phyloP scores from a whole-genome alignment of 2,113 vertebrate species.

The Siniperca knerii region DNA sequence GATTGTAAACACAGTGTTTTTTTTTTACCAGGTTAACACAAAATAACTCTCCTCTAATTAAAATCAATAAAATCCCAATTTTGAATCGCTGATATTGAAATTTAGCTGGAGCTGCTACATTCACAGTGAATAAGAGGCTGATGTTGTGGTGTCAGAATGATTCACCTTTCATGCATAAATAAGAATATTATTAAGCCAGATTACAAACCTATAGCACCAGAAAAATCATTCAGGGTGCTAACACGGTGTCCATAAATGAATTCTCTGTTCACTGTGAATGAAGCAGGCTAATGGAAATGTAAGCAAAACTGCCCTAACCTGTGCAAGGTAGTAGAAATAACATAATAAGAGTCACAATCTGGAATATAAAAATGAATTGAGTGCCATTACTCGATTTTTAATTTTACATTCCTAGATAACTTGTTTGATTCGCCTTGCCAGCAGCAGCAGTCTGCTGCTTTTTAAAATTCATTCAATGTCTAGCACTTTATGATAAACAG shows the following conservation, averaged over 20 bases:
- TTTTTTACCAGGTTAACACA: neutral
- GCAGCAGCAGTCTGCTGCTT: conserved; percentile 53
- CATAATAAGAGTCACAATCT: conserved; percentile 12
- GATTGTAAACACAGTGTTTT: conserved; percentile 3
- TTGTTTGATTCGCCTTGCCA: conserved; percentile 59
- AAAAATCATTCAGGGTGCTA: neutral
- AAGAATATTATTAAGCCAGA: conserved; percentile 2
- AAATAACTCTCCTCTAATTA: neutral
- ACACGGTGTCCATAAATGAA: neutral
- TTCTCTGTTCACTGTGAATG: conserved; percentile 26
- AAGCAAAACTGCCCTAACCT: conserved; percentile 11
- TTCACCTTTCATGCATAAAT: neutral
- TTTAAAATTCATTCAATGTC: conserved; percentile 52
- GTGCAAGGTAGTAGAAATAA: conserved; percentile 9
- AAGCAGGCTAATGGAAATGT: neutral
- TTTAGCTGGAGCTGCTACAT: conserved; percentile 13
- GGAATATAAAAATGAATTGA: conserved; percentile 23
- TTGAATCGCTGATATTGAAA: neutral
- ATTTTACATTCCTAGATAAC: conserved; percentile 44
- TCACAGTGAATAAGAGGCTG: conserved; percentile 14
- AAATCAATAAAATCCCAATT: neutral
- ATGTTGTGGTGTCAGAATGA: neutral
- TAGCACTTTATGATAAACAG: conserved; percentile 78
- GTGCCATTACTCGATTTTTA: conserved; percentile 36
- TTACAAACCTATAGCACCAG: neutral